phyloP scores from a whole-genome alignment of 2,888 invertebrate species.

The Aphidoletes aphidimyza region DNA sequence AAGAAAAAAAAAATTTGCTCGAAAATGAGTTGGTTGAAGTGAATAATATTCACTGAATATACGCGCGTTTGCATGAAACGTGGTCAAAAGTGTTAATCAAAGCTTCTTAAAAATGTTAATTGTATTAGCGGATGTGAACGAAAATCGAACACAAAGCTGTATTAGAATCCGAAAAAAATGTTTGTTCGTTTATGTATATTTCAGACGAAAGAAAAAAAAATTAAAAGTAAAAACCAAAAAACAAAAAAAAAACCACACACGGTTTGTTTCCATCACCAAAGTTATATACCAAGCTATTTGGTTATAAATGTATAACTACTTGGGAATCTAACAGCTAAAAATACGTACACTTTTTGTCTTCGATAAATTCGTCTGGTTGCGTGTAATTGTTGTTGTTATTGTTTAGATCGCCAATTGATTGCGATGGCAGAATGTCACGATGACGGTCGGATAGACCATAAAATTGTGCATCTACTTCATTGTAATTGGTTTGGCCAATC shows the following conservation, averaged over 20 bases:
- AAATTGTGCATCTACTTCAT: constrained; percentile 54
- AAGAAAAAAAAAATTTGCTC: background rate
- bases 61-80: too few species aligned
- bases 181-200: background rate
- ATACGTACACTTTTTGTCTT: constrained; percentile 54
- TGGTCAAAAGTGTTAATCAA: background rate
- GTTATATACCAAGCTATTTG: too few species aligned
- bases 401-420: constrained; percentile 56
- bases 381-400: constrained; percentile 56
- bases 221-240: background rate
- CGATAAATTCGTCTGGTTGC: constrained; percentile 41
- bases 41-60: too few species aligned
- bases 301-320: too few species aligned
- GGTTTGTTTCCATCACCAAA: too few species aligned
- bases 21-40: background rate
- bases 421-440: constrained; percentile 38
- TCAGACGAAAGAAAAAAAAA: background rate
- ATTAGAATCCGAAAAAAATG: background rate
- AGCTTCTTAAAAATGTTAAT: constrained; percentile 27
- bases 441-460: constrained; percentile 43
- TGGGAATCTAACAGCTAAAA: too few species aligned
- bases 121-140: background rate
- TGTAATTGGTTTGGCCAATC: constrained; percentile 54
- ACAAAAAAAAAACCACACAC: too few species aligned
- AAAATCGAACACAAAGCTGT: background rate